phyloP scores from a whole-genome alignment of 1,140 invertebrate genomes.

The Eriocheir sinensis region DNA sequence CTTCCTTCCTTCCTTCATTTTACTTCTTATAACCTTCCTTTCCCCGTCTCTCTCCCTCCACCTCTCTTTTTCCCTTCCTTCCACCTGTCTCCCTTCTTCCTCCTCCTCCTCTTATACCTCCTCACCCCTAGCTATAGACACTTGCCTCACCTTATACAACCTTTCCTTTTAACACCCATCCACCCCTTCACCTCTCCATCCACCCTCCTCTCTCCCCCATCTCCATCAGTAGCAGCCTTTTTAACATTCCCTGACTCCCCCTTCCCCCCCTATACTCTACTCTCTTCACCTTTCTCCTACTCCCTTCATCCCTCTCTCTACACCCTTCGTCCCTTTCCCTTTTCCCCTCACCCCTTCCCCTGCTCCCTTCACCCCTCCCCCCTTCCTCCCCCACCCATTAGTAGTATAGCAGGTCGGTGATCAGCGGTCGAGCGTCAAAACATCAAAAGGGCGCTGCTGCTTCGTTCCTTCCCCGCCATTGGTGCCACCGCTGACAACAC shows the following conservation, averaged over 20 bases:
- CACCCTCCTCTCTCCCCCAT: not conserved
- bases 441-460: slow-evolving; percentile 40
- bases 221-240: not conserved
- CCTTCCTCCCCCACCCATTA: not conserved
- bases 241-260: not conserved
- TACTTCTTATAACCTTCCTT: too few relatives aligned
- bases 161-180: too few relatives aligned
- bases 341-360: not conserved
- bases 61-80: not conserved
- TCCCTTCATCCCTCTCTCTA: not conserved
- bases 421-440: slow-evolving; percentile 10
- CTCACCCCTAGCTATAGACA: too few relatives aligned
- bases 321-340: not conserved
- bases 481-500: slow-evolving; percentile 39
- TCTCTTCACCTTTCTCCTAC: not conserved
- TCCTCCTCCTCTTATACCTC: too few relatives aligned
- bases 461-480: not conserved
- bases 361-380: not conserved
- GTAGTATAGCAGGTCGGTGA: not conserved
- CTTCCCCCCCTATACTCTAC: not conserved
- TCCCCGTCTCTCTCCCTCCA: too few relatives aligned
- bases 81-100: not conserved
- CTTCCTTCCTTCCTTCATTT: not conserved
- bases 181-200: too few relatives aligned
- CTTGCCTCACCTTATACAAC: too few relatives aligned